Conservation (phyloP, 92 coral and sea anemone species). For the Zoanthus sansibaricus region DNA sequence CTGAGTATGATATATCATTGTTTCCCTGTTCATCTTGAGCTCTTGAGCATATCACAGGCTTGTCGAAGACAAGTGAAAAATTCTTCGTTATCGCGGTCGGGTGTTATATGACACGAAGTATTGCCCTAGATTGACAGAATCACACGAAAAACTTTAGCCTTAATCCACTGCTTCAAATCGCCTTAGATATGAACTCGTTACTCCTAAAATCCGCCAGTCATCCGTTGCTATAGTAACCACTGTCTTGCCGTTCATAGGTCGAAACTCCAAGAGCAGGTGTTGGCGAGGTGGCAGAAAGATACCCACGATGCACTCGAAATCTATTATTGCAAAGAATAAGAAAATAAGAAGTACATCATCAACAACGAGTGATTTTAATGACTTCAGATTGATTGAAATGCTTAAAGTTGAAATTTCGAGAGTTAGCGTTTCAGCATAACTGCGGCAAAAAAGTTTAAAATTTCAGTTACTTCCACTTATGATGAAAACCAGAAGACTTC, state of each 20-base stretch:
- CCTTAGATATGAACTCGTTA: slow-evolving; percentile 80
- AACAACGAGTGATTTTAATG: too few relatives aligned
- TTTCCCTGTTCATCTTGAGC: too few relatives aligned
- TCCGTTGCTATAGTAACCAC: slow-evolving; percentile 91
- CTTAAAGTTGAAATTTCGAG: too few relatives aligned
- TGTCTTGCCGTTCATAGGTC: slow-evolving; percentile 69
- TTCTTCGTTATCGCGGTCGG: background rate
- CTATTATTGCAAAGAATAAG: slow-evolving; percentile 42
- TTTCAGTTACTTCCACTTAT: too few relatives aligned
- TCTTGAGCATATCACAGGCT: background rate
- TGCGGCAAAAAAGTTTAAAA: too few relatives aligned
- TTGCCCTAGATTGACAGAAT: background rate
- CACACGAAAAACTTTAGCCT: background rate
- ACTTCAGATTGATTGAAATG: too few relatives aligned
- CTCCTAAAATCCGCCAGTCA: slow-evolving; percentile 88
- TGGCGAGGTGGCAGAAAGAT: slow-evolving; percentile 92
- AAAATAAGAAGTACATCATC: too few relatives aligned
- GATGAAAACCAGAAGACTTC: too few relatives aligned
- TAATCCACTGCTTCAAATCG: slow-evolving; percentile 63
- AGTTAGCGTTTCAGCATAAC: too few relatives aligned
- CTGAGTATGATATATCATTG: too few relatives aligned
- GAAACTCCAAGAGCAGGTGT: slow-evolving; percentile 87
- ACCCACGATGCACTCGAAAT: slow-evolving; percentile 79
- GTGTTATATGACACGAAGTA: background rate
- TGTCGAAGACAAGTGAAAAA: background rate